A percentile compares a stretch with the other conserved stretches of the same genome.
phyloP scores from a whole-genome alignment of 2,113 vertebrate species.

The Mirounga angustirostris region DNA sequence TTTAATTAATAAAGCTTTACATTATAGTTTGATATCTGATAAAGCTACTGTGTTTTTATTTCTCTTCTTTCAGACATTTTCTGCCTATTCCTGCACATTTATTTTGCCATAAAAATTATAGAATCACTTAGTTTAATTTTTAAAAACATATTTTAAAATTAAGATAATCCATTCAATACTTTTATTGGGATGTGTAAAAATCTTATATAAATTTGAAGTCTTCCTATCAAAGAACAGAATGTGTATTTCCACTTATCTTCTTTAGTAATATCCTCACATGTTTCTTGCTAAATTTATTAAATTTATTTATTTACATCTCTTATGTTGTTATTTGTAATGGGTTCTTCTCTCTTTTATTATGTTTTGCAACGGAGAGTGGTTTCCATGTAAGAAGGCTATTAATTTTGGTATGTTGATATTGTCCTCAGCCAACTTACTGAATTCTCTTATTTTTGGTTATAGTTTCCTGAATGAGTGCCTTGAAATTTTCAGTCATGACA shows the following conservation, averaged over 20 bases:
- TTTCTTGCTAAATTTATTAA: neutral
- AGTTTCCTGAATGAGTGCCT: conserved; percentile 20
- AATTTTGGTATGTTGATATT: neutral
- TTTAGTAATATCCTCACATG: neutral
- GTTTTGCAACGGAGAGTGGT: neutral
- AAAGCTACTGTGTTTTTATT: neutral
- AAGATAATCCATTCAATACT: neutral
- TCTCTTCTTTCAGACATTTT: neutral
- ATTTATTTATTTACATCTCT: neutral
- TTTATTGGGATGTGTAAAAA: neutral
- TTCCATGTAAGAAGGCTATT: neutral
- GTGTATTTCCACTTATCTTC: neutral
- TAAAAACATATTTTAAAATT: neutral
- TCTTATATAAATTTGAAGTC: neutral
- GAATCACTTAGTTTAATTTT: neutral
- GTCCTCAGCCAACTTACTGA: neutral
- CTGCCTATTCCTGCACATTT: neutral
- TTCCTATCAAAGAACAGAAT: neutral
- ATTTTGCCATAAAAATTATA: neutral
- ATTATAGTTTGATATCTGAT: neutral
- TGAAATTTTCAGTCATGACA: neutral
- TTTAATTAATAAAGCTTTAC: neutral
- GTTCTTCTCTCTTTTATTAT: neutral
- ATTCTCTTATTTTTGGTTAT: neutral
- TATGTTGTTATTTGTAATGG: neutral